A percentile compares a stretch with the other conserved stretches of the same genome.
Conservation (phyloP, 2,888 invertebrate genomes). For the Lucinisca nassula region DNA sequence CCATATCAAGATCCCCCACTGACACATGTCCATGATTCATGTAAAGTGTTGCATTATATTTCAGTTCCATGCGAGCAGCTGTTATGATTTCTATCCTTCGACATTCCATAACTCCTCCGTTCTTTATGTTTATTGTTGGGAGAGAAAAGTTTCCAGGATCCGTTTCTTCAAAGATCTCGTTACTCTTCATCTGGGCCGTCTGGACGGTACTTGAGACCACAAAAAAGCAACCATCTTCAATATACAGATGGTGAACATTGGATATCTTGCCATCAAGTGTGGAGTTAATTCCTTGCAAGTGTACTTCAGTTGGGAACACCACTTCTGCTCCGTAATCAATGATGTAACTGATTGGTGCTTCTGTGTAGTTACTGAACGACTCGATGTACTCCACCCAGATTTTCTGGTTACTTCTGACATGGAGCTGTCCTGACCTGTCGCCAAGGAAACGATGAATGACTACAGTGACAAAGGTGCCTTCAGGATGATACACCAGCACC, state of each 20-base stretch:
- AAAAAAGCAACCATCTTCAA: conserved; percentile 74
- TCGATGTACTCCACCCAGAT: conserved; percentile 77
- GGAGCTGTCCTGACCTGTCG: conserved; percentile 80
- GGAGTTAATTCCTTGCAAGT: conserved; percentile 80
- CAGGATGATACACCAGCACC: conserved; percentile 76
- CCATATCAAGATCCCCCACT: conserved; percentile 77
- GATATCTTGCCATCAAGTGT: conserved; percentile 75
- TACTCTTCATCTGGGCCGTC: conserved; percentile 77
- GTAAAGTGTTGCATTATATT: conserved; percentile 72
- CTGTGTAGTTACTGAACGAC: conserved; percentile 78
- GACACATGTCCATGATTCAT: conserved; percentile 80
- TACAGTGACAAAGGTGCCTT: conserved; percentile 55
- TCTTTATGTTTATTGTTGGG: conserved; percentile 76
- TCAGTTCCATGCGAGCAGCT: conserved; percentile 77
- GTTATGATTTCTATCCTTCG: conserved; percentile 70
- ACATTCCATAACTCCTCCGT: conserved; percentile 72
- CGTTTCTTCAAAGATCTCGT: conserved; percentile 65
- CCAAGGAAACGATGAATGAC: conserved; percentile 77
- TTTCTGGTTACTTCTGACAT: conserved; percentile 73
- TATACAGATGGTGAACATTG: conserved; percentile 79
- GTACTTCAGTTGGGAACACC: conserved; percentile 80
- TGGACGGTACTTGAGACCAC: conserved; percentile 75
- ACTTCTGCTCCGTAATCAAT: conserved; percentile 77
- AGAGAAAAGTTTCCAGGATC: conserved; percentile 77
- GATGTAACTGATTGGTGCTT: conserved; percentile 81